These are phyloP conservation scores for Anguilla rostrata DNA, from an alignment of 2,113 vertebrate genomes.

Conservation along the genomic window DNA sequence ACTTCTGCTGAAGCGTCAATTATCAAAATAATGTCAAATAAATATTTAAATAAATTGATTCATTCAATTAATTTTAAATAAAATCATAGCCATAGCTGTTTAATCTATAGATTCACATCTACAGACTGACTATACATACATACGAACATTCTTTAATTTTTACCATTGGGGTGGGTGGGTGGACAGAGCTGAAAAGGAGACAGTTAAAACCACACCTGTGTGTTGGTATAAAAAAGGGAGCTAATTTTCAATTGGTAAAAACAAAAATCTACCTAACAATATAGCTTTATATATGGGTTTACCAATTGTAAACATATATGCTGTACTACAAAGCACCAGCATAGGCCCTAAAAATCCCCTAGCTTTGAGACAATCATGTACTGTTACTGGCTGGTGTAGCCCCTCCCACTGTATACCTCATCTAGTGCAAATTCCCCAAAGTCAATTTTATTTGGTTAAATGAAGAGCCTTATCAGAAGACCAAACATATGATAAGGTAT, in stretches of 20 bases:
- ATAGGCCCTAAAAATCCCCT: conserved; percentile 34
- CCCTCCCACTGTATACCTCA: conserved; percentile 33
- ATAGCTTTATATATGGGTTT: conserved; percentile 38
- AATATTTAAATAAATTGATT: conserved; percentile 1
- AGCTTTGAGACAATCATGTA: neutral
- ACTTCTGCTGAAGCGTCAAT: neutral
- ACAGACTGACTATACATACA: neutral
- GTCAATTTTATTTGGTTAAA: conserved; percentile 25
- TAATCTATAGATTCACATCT: neutral
- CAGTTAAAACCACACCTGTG: neutral
- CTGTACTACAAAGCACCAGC: conserved; percentile 48
- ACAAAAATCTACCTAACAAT: conserved; percentile 50
- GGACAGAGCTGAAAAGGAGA: neutral
- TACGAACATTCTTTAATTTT: neutral
- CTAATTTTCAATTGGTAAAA: conserved; percentile 48
- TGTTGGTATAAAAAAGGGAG: neutral
- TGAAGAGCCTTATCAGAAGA: neutral
- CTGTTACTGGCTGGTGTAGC: neutral
- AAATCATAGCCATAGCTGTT: neutral
- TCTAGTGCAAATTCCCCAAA: conserved; percentile 61
- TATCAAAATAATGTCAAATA: neutral
- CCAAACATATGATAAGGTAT: neutral
- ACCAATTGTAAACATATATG: conserved; percentile 43
- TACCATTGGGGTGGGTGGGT: neutral
- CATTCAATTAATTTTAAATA: neutral